A percentile compares a stretch with the other conserved stretches of the same genome.
Conservation (phyloP, 2,113 vertebrate genomes). For the Pollimyrus isidori region DNA sequence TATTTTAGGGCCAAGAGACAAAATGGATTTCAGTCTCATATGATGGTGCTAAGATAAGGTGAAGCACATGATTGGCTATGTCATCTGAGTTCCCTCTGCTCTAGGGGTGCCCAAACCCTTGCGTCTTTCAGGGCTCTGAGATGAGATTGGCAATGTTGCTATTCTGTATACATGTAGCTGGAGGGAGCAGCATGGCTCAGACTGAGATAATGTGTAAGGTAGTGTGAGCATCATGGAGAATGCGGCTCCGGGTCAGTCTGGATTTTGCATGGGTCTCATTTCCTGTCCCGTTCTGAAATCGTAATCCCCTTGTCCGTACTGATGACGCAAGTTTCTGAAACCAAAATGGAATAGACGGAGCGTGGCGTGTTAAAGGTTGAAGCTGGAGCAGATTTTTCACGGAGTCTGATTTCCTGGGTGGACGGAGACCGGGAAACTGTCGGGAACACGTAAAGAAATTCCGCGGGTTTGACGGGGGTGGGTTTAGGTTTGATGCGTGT, state of each 20-base stretch:
- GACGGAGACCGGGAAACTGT: neutral
- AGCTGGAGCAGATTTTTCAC: neutral
- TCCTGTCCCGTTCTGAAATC: neutral
- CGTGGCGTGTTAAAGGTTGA: neutral
- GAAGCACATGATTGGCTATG: neutral
- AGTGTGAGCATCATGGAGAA: neutral
- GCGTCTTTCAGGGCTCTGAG: neutral
- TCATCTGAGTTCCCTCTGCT: neutral
- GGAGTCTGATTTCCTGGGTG: neutral
- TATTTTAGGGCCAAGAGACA: neutral
- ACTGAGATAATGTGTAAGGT: neutral
- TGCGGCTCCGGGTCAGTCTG: neutral
- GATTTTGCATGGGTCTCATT: neutral
- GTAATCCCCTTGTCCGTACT: neutral
- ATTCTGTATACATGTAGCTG: neutral
- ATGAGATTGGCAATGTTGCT: neutral
- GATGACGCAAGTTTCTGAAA: slow-evolving; percentile 8
- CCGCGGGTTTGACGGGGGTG: neutral
- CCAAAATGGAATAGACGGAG: neutral
- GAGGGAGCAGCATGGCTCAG: neutral
- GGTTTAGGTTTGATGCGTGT: neutral
- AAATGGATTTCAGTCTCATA: neutral
- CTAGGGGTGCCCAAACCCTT: neutral
- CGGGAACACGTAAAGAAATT: neutral
- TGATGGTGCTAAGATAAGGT: neutral